A percentile compares a stretch with the other conserved stretches of the same genome.
These are phyloP conservation scores for Microtus oregoni DNA, from an alignment of 2,113 vertebrate species.

Conservation along the genomic window DNA sequence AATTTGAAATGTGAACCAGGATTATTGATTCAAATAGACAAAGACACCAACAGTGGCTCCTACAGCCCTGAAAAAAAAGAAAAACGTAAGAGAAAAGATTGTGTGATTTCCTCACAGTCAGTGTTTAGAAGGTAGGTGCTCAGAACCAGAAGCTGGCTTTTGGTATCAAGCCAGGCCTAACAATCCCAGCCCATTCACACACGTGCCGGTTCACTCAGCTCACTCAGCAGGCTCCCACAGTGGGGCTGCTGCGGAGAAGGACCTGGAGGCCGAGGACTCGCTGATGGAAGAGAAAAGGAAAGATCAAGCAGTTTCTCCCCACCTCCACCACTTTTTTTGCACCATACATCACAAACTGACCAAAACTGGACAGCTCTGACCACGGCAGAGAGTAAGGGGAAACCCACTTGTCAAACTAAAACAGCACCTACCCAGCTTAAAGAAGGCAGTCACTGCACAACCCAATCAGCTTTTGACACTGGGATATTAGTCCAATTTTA, in stretches of 20 bases:
- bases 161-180: neutral
- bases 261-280: neutral
- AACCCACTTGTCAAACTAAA: too few species aligned
- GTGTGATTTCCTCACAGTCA: neutral
- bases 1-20: neutral
- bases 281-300: neutral
- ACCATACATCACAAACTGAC: accelerated
- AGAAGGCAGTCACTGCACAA: neutral
- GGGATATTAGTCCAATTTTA: neutral
- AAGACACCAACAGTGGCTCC: neutral
- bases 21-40: neutral
- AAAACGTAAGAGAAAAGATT: neutral
- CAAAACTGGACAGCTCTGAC: too few species aligned
- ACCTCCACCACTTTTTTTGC: neutral
- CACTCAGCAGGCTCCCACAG: neutral
- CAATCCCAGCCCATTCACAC: neutral
- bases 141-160: neutral
- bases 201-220: neutral
- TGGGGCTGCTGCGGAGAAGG: neutral
- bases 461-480: neutral
- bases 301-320: neutral
- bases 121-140: neutral
- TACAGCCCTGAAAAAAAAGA: accelerated
- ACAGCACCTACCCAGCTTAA: neutral
- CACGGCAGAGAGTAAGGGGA: accelerated